Conservation (phyloP, 2,888 invertebrate genomes). For the Xylocampa areola region DNA sequence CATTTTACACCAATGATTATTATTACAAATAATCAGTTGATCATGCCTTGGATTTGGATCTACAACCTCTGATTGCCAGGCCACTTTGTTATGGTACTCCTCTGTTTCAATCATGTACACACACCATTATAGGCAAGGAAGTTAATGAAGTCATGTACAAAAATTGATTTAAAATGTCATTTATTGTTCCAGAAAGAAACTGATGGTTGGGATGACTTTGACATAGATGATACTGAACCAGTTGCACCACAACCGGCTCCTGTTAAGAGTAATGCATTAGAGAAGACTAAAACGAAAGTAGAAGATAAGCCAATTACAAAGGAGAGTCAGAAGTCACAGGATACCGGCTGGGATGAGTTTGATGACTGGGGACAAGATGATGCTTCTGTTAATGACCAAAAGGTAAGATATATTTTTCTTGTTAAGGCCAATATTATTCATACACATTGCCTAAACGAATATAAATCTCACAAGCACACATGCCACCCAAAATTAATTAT, state of each 20-base stretch:
- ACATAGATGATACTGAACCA: slow-evolving; percentile 75
- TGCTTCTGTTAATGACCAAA: slow-evolving; percentile 41
- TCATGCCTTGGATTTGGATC: too few species aligned
- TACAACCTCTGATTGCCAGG: too few species aligned
- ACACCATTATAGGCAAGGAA: background rate
- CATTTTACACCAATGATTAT: too few species aligned
- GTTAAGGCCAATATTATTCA: too few species aligned
- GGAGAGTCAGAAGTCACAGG: slow-evolving; percentile 69
- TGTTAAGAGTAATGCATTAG: slow-evolving; percentile 20
- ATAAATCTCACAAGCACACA: too few species aligned
- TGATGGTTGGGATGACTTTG: slow-evolving; percentile 88
- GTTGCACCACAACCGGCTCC: slow-evolving; percentile 41
- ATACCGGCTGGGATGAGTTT: slow-evolving; percentile 88
- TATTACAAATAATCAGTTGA: too few species aligned
- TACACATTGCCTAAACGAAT: too few species aligned
- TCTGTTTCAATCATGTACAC: too few species aligned
- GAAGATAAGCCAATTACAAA: slow-evolving; percentile 29
- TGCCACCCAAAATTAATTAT: too few species aligned
- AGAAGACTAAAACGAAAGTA: slow-evolving; percentile 5
- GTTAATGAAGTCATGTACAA: background rate
- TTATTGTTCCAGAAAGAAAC: slow-evolving; percentile 59
- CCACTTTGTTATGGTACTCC: too few species aligned
- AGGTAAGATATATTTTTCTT: slow-evolving; percentile 53
- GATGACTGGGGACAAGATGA: slow-evolving; percentile 84
- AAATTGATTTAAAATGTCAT: background rate